A percentile compares a stretch with the other conserved stretches of the same genome.
phyloP scores from a whole-genome alignment of 1,140 invertebrate species.

The Apis cerana region DNA sequence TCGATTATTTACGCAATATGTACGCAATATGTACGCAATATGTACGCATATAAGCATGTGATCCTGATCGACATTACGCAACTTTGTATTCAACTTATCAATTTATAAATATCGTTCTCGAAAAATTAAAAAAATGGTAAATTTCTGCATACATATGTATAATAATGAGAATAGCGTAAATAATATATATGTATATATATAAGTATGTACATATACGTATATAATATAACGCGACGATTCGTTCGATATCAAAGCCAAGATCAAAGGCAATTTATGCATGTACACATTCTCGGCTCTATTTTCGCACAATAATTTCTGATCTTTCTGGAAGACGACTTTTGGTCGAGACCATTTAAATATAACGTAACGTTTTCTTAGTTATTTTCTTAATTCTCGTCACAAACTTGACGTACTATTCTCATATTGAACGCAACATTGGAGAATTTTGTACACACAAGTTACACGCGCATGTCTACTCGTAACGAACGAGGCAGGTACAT shows the following conservation, averaged over 20 bases:
- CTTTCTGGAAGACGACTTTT: not conserved
- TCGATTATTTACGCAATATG: constrained; percentile 26
- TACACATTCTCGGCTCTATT: not conserved
- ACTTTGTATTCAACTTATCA: not conserved
- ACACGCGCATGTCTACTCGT: not conserved
- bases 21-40: constrained; percentile 1
- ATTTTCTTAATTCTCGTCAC: not conserved
- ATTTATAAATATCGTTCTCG: not conserved
- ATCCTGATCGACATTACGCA: not conserved
- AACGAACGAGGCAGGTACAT: not conserved
- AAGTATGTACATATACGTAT: too few species aligned
- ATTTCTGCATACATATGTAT: constrained; percentile 3
- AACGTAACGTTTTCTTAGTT: not conserved
- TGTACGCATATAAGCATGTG: constrained; percentile 3
- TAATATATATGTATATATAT: too few species aligned
- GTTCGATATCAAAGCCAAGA: not conserved
- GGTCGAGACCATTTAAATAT: not conserved
- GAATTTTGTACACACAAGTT: not conserved
- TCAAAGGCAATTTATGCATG: not conserved
- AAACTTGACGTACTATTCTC: not conserved
- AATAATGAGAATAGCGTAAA: too few species aligned
- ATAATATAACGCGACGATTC: not conserved
- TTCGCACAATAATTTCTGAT: not conserved
- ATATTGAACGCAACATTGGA: not conserved
- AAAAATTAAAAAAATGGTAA: not conserved